A percentile compares a stretch with the other conserved stretches of the same genome.
These are phyloP conservation scores for Mesocentrotus franciscanus DNA, from an alignment of 53 echinoderm and acorn worm genomes.

Conservation along the genomic window DNA sequence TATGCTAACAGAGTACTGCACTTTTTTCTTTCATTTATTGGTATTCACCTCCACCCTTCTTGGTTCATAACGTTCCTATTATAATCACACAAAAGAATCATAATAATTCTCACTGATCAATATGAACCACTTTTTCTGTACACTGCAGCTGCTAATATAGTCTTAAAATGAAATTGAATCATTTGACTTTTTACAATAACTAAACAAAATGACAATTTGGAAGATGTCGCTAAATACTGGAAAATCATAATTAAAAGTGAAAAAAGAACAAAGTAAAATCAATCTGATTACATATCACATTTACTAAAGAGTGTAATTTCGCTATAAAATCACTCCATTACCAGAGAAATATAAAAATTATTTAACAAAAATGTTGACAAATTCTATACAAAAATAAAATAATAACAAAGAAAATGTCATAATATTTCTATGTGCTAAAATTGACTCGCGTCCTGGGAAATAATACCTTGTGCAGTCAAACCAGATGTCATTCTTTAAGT, in stretches of 20 bases:
- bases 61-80: not conserved
- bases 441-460: not conserved
- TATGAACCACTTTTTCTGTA: not conserved
- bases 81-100: not conserved
- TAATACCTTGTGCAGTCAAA: slow-evolving; percentile 7
- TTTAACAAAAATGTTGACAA: not conserved
- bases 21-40: not conserved
- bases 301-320: not conserved
- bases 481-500: not conserved
- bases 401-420: not conserved
- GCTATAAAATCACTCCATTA: not conserved
- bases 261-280: not conserved
- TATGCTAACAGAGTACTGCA: slow-evolving; percentile 47
- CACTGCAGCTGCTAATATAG: slow-evolving; percentile 43
- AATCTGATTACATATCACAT: not conserved
- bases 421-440: not conserved
- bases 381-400: not conserved
- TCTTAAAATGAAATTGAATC: not conserved
- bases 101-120: not conserved
- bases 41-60: not conserved
- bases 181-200: not conserved
- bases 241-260: slow-evolving; percentile 5
- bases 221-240: not conserved
- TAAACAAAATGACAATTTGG: not conserved
- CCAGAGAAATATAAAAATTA: not conserved